Conservation (phyloP, 2,797 vertebrate species). For the Hippopotamyrus pictus region DNA sequence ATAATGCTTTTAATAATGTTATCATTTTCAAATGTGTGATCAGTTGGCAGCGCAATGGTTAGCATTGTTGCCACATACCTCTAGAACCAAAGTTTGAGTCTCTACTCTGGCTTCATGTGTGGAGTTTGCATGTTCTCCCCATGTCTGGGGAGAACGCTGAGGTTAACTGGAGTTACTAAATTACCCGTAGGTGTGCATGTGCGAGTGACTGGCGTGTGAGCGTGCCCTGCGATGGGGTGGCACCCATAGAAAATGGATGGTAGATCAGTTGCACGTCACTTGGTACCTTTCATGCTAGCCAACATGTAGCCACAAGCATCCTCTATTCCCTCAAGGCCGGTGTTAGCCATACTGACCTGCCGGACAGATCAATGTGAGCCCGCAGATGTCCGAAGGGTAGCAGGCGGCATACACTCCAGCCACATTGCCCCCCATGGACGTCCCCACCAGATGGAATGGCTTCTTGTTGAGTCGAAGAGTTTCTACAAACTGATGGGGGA, state of each 20-base stretch:
- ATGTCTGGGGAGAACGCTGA: neutral
- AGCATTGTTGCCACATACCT: neutral
- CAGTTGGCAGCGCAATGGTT: neutral
- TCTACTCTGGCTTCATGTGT: neutral
- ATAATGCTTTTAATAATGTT: neutral
- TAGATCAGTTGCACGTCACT: neutral
- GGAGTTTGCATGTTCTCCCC: neutral
- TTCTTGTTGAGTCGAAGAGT: constrained; percentile 78
- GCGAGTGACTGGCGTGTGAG: neutral
- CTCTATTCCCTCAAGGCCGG: neutral
- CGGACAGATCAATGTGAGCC: constrained; percentile 88
- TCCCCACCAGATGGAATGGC: constrained; percentile 87
- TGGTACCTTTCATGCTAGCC: neutral
- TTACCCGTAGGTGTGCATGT: neutral
- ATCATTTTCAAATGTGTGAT: neutral
- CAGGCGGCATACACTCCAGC: constrained; percentile 86
- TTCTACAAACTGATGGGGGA: constrained; percentile 77
- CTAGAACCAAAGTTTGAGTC: neutral
- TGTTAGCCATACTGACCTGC: constrained; percentile 67
- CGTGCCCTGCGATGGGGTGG: neutral
- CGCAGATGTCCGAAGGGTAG: constrained; percentile 79
- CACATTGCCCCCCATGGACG: constrained; percentile 89
- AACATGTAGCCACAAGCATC: neutral
- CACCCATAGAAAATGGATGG: neutral
- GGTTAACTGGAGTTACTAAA: neutral